Percentiles rank a stretch among this genome's conserved stretches.
Conservation (phyloP, 2,888 invertebrate species). For the Hofmannophila pseudospretella region DNA sequence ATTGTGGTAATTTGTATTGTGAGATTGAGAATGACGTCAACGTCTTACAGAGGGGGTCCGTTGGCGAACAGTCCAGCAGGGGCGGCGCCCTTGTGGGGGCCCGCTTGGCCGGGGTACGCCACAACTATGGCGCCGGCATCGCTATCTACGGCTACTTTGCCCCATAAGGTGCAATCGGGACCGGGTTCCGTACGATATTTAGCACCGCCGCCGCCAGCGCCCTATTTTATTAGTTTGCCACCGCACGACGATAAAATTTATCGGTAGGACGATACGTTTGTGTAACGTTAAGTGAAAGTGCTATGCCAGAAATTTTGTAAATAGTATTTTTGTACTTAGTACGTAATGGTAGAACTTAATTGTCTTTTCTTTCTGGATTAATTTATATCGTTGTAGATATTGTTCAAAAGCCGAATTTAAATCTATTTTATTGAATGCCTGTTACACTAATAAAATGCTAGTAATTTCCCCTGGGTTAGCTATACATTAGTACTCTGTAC, state of each 20-base stretch:
- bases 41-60: slow-evolving; percentile 83
- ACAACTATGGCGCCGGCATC: slow-evolving; percentile 79
- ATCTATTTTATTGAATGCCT: slow-evolving; percentile 4
- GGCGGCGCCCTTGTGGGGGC: slow-evolving; percentile 79
- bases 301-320: slow-evolving; percentile 10
- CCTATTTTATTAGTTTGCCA: slow-evolving; percentile 80
- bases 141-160: slow-evolving; percentile 80
- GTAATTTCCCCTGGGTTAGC: slow-evolving; percentile 5
- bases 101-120: slow-evolving; percentile 76
- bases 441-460: neutral
- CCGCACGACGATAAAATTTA: slow-evolving; percentile 82
- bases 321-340: slow-evolving; percentile 10
- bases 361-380: slow-evolving; percentile 1
- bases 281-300: slow-evolving; percentile 5
- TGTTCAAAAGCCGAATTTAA: slow-evolving; percentile 12
- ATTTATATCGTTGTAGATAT: slow-evolving; percentile 51
- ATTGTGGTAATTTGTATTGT: slow-evolving; percentile 94
- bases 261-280: slow-evolving; percentile 54
- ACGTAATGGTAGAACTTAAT: slow-evolving; percentile 8
- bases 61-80: slow-evolving; percentile 80
- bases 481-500: no score
- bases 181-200: slow-evolving; percentile 72
- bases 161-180: slow-evolving; percentile 79
- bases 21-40: slow-evolving; percentile 82
- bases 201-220: slow-evolving; percentile 81